These are phyloP conservation scores for Oncorhynchus tshawytscha DNA, from an alignment of 2,113 vertebrate species.

Conservation along the genomic window DNA sequence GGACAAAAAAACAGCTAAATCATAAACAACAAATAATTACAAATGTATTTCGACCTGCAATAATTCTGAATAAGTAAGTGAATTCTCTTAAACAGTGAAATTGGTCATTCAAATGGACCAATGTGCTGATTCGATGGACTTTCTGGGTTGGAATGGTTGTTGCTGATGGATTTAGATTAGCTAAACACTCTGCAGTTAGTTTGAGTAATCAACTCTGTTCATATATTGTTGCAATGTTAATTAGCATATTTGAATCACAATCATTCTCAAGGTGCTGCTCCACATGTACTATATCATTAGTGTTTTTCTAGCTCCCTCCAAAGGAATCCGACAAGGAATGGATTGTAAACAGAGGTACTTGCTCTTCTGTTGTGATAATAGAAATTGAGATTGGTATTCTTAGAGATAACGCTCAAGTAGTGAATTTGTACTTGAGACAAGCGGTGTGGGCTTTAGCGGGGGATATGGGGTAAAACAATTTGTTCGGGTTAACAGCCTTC, in stretches of 20 bases:
- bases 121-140: not conserved
- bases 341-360: not conserved
- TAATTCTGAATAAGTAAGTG: not conserved
- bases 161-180: conserved; percentile 30
- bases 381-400: not conserved
- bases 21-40: not conserved
- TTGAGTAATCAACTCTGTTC: not conserved
- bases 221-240: conserved; percentile 21
- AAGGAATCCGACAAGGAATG: not conserved
- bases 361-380: not conserved
- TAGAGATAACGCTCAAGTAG: not conserved
- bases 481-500: no score
- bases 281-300: not conserved
- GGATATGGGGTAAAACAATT: not conserved
- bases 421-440: conserved; percentile 9
- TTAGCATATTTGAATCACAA: conserved; percentile 16
- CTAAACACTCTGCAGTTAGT: not conserved
- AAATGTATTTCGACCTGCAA: not conserved
- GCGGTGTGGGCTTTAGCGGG: not conserved
- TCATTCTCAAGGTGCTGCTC: conserved; percentile 7
- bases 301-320: not conserved
- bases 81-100: not conserved
- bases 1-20: not conserved
- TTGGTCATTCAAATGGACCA: not conserved
- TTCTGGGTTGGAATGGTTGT: not conserved